Conservation (phyloP, 2,888 invertebrate species). For the Merodon equestris region DNA sequence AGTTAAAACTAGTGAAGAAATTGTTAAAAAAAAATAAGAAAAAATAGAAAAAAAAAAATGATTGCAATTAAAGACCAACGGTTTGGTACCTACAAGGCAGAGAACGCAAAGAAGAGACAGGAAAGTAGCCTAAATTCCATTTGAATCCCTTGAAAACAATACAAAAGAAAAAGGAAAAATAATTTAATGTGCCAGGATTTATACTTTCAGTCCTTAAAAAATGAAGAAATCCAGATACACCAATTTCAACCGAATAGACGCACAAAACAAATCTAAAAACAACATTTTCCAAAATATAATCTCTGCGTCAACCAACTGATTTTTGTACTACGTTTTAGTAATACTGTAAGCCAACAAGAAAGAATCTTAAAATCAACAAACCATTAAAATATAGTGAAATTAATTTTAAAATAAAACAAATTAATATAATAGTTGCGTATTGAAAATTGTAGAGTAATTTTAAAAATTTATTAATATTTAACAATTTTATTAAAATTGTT, state of each 20-base stretch:
- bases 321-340: conserved; percentile 72
- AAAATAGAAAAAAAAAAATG: conserved; percentile 51
- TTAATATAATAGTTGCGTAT: conserved; percentile 45
- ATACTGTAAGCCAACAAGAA: conserved; percentile 66
- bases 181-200: conserved; percentile 63
- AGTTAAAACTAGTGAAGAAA: conserved; percentile 49
- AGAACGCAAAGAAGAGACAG: too few species aligned
- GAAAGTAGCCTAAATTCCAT: conserved; percentile 49
- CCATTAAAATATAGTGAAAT: conserved; percentile 51
- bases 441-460: conserved; percentile 46
- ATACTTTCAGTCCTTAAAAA: conserved; percentile 55
- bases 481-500: conserved; percentile 36
- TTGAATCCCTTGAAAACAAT: conserved; percentile 34
- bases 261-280: conserved; percentile 57
- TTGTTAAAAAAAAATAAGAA: conserved; percentile 43
- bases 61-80: conserved; percentile 66
- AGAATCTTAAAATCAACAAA: neutral
- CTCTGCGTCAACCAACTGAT: conserved; percentile 69
- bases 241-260: conserved; percentile 69
- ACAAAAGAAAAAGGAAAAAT: conserved; percentile 3
- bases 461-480: conserved; percentile 44
- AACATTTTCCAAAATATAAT: conserved; percentile 61
- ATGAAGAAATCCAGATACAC: conserved; percentile 46
- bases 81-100: conserved; percentile 59
- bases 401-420: conserved; percentile 40